Evolutionary conservation across 2,888 invertebrate genomes (phyloP).

Genomic region (Epinotia nisella): DNA sequence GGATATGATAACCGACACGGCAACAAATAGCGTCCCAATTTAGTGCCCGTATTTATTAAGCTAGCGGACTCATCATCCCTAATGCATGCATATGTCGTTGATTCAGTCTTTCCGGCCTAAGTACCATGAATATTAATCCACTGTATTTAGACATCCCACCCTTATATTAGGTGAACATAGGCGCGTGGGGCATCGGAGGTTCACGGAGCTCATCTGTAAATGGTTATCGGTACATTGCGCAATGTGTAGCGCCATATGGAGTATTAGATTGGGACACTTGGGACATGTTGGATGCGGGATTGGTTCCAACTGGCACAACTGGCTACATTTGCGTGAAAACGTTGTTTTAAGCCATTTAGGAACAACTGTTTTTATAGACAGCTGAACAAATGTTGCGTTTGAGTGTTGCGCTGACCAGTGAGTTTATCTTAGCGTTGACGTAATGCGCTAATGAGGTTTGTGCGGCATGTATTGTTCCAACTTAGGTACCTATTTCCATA

Average conservation of each 20-base stretch:
- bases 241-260: slow-evolving; percentile 81
- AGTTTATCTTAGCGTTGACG: slow-evolving; percentile 14
- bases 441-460: background rate
- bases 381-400: slow-evolving; percentile 30
- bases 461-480: background rate
- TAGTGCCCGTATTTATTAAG: slow-evolving; percentile 66
- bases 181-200: slow-evolving; percentile 25
- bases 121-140: slow-evolving; percentile 70
- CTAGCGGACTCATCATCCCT: slow-evolving; percentile 71
- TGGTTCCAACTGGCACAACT: slow-evolving; percentile 77
- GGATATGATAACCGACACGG: slow-evolving; percentile 22
- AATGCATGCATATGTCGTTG: slow-evolving; percentile 84
- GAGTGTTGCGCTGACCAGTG: slow-evolving; percentile 9
- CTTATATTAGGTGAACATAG: slow-evolving; percentile 38
- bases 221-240: slow-evolving; percentile 72
- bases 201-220: slow-evolving; percentile 54
- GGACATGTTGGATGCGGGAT: slow-evolving; percentile 73
- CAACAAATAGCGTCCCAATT: slow-evolving; percentile 50
- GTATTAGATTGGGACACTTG: slow-evolving; percentile 80
- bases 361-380: slow-evolving; percentile 39
- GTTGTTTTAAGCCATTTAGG: slow-evolving; percentile 55
- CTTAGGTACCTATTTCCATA: background rate
- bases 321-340: slow-evolving; percentile 70
- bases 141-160: slow-evolving; percentile 53
- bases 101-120: slow-evolving; percentile 77